Evolutionary conservation across 2,888 invertebrate species (phyloP), one percentile per base, ranked within the genome.

Genomic region (Andrena hattorfiana): DNA sequence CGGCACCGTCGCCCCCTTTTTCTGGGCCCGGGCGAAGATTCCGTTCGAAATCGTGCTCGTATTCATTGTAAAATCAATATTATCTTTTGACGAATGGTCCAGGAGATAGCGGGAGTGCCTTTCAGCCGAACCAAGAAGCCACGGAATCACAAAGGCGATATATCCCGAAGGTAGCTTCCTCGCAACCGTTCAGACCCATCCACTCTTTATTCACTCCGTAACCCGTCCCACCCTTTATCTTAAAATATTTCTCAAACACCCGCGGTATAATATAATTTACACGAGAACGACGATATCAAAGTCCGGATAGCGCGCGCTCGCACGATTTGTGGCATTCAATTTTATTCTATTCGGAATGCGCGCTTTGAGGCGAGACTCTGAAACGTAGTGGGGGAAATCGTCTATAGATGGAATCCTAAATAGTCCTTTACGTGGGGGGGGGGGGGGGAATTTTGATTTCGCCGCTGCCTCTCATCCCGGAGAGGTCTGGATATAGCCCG

Each of bases 261-360:
- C 78, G 13, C 10, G 10, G 7, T 54, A 35, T 72, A 72, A 80
- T 67, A 30, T 68, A 66, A 79, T 81, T 78, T 72, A 68, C 72
- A 71, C 48, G 48, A 42, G 42, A 26, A 28, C 30, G 59, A 13
- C 51, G 59, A 42, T 69, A 72, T 64, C 63, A 69, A 79, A 59
- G 68, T 16, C 13, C 42, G 42, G 16, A 16, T 54, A 23, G 20
- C 60, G 51, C 54, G 71, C 20, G 20, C 13, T 26, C 42, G 66
- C 30, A 60, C 67, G 81, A 82, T 75, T 75, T 71, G 74, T 56
- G 67, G 62, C 13, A 74, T 80, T 81, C 80, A 62, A 74, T 80
- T 80, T 74, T 62, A 74, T 70, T 80, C 80, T 30, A 60, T 48
- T 20, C 64, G 79, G n/a, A 77, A 79, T 20, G 49, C 28, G 6